phyloP scores from a whole-genome alignment of 1,140 invertebrate species.

The Trypoxylus dichotomus region DNA sequence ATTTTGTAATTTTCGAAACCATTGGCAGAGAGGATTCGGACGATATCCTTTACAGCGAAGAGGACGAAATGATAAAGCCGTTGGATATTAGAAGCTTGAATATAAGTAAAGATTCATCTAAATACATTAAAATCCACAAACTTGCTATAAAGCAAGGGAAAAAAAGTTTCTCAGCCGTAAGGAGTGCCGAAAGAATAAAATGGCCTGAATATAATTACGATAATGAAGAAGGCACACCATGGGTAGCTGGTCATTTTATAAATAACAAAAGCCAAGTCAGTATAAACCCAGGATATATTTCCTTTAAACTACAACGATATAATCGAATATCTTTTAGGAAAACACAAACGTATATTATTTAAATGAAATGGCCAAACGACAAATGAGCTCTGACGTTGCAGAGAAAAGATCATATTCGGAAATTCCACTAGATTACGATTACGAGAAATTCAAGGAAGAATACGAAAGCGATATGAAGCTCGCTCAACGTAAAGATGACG shows the following conservation, averaged over 20 bases:
- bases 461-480: conserved; percentile 43
- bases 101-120: conserved; percentile 32
- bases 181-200: conserved; percentile 3
- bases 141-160: conserved; percentile 6
- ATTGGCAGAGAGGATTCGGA: conserved; percentile 43
- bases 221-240: conserved; percentile 16
- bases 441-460: conserved; percentile 43
- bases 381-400: conserved; percentile 28
- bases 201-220: conserved; percentile 25
- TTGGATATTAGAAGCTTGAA: conserved; percentile 35
- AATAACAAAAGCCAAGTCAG: neutral
- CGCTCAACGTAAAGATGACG: conserved; percentile 40
- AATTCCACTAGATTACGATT: conserved; percentile 45
- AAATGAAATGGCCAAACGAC: conserved; percentile 36
- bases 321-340: conserved; percentile 29
- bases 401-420: neutral
- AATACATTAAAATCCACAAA: conserved; percentile 43
- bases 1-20: conserved; percentile 49
- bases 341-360: conserved; percentile 38
- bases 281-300: neutral
- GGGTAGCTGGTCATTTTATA: conserved; percentile 8
- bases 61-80: conserved; percentile 48
- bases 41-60: conserved; percentile 42
- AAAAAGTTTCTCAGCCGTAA: neutral
- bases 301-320: too few species aligned